Evolutionary conservation across 2,113 vertebrate genomes (phyloP).

Genomic region (Actinemys pallida): DNA sequence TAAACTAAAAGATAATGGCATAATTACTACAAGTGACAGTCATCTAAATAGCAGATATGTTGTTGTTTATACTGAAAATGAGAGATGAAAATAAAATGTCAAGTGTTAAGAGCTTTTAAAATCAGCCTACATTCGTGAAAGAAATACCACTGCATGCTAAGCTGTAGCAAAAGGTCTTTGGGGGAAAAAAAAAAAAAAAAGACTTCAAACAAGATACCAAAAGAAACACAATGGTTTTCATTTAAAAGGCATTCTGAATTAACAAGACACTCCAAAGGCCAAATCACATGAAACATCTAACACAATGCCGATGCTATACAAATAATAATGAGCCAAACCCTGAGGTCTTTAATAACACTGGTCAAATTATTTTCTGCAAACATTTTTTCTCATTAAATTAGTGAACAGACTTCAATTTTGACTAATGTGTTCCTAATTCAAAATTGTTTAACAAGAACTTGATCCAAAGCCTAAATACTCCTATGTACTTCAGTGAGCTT

Average conservation of each 20-base stretch:
- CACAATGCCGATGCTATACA: not conserved
- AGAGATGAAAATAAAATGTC: not conserved
- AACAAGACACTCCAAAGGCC: not conserved
- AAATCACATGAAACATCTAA: not conserved
- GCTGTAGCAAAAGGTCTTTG: not conserved
- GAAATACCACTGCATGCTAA: not conserved
- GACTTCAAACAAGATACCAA: not conserved
- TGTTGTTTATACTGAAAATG: not conserved
- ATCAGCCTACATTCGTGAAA: not conserved
- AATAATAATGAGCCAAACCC: not conserved
- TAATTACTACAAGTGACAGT: not conserved
- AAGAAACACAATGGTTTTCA: not conserved
- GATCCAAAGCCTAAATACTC: not conserved
- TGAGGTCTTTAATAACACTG: not conserved
- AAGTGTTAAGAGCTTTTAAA: not conserved
- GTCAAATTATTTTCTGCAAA: not conserved
- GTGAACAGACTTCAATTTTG: not conserved
- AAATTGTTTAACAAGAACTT: not conserved
- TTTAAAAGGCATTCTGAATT: not conserved
- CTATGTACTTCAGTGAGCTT: not conserved
- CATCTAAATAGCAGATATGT: not conserved
- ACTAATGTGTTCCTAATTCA: not conserved
- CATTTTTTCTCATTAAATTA: not conserved
- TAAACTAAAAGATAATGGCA: not conserved
- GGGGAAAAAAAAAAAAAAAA: not conserved